These are phyloP conservation scores for Agriopis aurantiaria DNA, from an alignment of 2,888 invertebrate genomes.

Conservation along the genomic window DNA sequence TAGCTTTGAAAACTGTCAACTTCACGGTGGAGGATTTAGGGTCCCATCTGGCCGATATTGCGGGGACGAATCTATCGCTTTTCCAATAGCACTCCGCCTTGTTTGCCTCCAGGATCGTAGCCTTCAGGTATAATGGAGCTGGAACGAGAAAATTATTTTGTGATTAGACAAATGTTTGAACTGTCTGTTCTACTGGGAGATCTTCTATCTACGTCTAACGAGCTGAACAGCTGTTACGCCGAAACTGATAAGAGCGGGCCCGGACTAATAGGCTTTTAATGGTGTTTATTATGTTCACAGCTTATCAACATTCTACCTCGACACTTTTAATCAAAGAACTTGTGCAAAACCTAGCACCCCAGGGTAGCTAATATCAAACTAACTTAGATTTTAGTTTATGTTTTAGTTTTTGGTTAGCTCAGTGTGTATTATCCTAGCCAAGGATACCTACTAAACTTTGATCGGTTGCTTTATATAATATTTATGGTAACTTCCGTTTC, in stretches of 20 bases:
- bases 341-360: background rate
- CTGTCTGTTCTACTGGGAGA: conserved; percentile 8
- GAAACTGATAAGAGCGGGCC: conserved; percentile 14
- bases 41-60: conserved; percentile 92
- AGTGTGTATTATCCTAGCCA: background rate
- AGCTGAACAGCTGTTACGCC: conserved; percentile 19
- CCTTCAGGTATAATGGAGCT: conserved; percentile 92
- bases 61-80: conserved; percentile 90
- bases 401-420: background rate
- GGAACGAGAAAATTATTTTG: conserved; percentile 52
- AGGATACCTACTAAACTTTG: conserved; percentile 2
- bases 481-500: conserved; percentile 5
- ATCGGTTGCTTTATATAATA: background rate
- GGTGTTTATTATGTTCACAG: conserved; percentile 16
- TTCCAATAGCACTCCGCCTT: conserved; percentile 89
- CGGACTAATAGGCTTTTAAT: conserved; percentile 29
- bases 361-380: background rate
- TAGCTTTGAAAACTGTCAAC: conserved; percentile 88
- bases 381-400: conserved; percentile 5
- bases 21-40: conserved; percentile 88
- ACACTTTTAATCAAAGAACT: conserved; percentile 11
- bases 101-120: conserved; percentile 90
- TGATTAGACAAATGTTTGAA: conserved; percentile 26
- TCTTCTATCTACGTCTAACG: conserved; percentile 8
- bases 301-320: conserved; percentile 19